Evolutionary conservation across 2,888 invertebrate species (phyloP).

Genomic region (Drosophila anomalipes): DNA sequence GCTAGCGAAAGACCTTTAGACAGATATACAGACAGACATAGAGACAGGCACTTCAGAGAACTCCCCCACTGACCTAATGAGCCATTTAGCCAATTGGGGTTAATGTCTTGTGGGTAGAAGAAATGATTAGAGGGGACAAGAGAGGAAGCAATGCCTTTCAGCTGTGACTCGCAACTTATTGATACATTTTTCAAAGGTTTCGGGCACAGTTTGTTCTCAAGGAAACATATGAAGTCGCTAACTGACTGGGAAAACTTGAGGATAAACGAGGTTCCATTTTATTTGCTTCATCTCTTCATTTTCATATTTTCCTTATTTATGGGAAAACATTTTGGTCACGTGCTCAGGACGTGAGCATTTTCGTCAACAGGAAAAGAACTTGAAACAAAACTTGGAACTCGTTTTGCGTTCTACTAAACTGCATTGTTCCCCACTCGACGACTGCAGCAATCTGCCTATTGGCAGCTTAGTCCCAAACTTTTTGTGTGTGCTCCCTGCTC

Average conservation of each 20-base stretch:
- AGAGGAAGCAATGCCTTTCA: slow-evolving; percentile 27
- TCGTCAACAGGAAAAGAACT: slow-evolving; percentile 52
- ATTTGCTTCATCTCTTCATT: slow-evolving; percentile 61
- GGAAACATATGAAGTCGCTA: slow-evolving; percentile 63
- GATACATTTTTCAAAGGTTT: slow-evolving; percentile 77
- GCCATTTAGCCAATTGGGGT: slow-evolving; percentile 82
- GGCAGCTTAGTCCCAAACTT: slow-evolving; percentile 26
- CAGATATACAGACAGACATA: slow-evolving; percentile 20
- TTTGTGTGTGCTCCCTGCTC: slow-evolving; percentile 17
- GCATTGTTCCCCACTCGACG: slow-evolving; percentile 44
- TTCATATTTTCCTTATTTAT: slow-evolving; percentile 77
- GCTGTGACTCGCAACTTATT: slow-evolving; percentile 52
- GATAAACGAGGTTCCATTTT: slow-evolving; percentile 22
- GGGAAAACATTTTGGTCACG: slow-evolving; percentile 73
- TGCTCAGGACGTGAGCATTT: slow-evolving; percentile 72
- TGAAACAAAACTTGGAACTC: slow-evolving; percentile 34
- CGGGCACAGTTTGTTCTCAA: slow-evolving; percentile 38
- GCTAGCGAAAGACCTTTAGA: slow-evolving; percentile 9
- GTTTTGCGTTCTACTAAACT: slow-evolving; percentile 29
- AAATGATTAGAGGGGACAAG: background rate
- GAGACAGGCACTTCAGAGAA: slow-evolving; percentile 27
- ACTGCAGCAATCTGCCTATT: slow-evolving; percentile 39
- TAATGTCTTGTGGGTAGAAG: slow-evolving; percentile 65
- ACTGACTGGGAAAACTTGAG: slow-evolving; percentile 50
- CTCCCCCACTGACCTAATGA: slow-evolving; percentile 82